Percentiles rank a stretch among this genome's conserved stretches.
Evolutionary conservation across 2,888 invertebrate genomes (phyloP).

Genomic region (Chrysina gloriosa): DNA sequence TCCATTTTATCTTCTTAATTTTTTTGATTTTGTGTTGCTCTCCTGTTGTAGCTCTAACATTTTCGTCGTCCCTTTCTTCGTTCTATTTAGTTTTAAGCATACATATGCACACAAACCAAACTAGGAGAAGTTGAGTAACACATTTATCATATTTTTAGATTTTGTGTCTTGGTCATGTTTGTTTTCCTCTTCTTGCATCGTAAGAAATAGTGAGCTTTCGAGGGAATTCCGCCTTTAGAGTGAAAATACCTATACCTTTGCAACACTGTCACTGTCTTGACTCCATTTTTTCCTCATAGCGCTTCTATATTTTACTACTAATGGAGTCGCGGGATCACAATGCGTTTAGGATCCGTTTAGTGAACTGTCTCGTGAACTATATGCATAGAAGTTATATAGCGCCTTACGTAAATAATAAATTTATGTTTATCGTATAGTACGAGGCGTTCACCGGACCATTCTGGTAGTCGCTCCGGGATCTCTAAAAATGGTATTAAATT

Average conservation of each 20-base stretch:
- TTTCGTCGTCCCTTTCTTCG: too few relatives aligned
- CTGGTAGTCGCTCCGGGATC: not conserved
- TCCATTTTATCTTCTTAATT: too few relatives aligned
- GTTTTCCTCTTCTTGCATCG: too few relatives aligned
- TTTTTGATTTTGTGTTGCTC: too few relatives aligned
- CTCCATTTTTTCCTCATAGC: not conserved
- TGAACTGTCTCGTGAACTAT: conserved; percentile 6
- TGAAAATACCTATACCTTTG: not conserved
- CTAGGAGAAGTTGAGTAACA: too few relatives aligned
- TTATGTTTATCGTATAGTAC: conserved; percentile 1
- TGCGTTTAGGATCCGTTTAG: not conserved
- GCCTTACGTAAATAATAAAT: conserved; percentile 17
- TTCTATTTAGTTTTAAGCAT: too few relatives aligned
- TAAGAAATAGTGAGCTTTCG: too few relatives aligned
- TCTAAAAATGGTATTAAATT: conserved; percentile 30
- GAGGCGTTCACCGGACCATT: not conserved
- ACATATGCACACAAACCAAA: too few relatives aligned
- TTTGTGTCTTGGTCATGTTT: too few relatives aligned
- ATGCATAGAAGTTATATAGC: conserved; percentile 5
- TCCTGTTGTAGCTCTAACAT: too few relatives aligned
- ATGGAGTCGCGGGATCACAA: not conserved
- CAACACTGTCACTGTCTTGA: not conserved
- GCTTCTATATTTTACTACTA: not conserved
- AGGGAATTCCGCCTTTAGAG: not conserved
- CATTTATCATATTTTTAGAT: too few relatives aligned